phyloP scores from a whole-genome alignment of 1,140 invertebrate genomes.

The Psilanteris sp. region DNA sequence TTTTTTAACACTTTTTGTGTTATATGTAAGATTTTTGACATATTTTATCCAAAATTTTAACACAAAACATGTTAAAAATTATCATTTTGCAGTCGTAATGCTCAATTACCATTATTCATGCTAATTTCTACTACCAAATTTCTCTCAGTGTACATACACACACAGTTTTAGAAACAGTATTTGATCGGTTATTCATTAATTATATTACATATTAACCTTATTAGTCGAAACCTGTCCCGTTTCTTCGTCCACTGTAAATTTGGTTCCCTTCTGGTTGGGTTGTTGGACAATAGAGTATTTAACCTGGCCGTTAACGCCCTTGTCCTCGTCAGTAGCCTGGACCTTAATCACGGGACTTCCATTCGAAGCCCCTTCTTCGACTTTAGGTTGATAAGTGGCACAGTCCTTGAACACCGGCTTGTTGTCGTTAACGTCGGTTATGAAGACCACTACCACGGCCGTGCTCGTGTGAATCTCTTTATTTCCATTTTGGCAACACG shows the following conservation, averaged over 20 bases:
- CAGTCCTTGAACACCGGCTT: constrained; percentile 97
- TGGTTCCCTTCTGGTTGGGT: constrained; percentile 97
- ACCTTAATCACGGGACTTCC: constrained; percentile 96
- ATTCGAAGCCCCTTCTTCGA: constrained; percentile 94
- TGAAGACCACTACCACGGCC: constrained; percentile 97
- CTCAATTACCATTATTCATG: too few relatives aligned
- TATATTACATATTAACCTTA: constrained; percentile 81
- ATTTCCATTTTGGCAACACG: constrained; percentile 93
- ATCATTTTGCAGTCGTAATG: too few relatives aligned
- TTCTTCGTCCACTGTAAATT: constrained; percentile 96
- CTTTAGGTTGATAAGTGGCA: constrained; percentile 93
- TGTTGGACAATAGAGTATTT: constrained; percentile 98
- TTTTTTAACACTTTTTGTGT: too few relatives aligned
- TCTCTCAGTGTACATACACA: too few relatives aligned
- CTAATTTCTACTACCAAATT: too few relatives aligned
- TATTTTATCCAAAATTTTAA: too few relatives aligned
- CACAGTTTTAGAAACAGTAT: too few relatives aligned
- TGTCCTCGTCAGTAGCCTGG: constrained; percentile 95
- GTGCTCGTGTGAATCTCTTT: constrained; percentile 93
- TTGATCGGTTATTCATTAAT: too few relatives aligned
- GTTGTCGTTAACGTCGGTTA: constrained; percentile 97
- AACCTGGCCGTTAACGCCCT: constrained; percentile 94
- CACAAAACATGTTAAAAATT: too few relatives aligned
- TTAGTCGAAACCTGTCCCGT: constrained; percentile 96
- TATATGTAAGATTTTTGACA: too few relatives aligned